Evolutionary conservation across 2,797 vertebrate genomes (phyloP).

Genomic region (Loris lydekkerianus): DNA sequence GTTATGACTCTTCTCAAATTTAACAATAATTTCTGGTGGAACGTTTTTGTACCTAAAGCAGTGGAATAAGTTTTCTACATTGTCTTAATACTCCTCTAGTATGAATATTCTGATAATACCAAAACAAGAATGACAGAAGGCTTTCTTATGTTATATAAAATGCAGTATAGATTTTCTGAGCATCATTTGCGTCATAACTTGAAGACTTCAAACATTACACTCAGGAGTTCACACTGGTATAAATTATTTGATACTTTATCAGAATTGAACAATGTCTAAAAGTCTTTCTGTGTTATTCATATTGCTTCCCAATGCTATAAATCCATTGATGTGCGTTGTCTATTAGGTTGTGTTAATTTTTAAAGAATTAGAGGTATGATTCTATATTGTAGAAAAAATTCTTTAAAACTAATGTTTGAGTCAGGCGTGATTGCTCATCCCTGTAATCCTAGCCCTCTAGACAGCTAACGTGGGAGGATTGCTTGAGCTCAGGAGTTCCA

Average conservation of each 20-base stretch:
- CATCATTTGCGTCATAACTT: conserved; percentile 67
- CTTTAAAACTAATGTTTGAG: background rate
- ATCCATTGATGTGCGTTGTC: background rate
- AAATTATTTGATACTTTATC: conserved; percentile 42
- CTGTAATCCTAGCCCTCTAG: background rate
- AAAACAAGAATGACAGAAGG: conserved; percentile 68
- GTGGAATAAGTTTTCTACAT: background rate
- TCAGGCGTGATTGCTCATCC: background rate
- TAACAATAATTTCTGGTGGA: conserved; percentile 30
- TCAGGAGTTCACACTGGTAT: conserved; percentile 56
- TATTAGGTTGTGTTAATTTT: conserved; percentile 27
- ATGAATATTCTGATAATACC: conserved; percentile 25
- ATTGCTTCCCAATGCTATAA: conserved; percentile 46
- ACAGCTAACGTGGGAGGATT: background rate
- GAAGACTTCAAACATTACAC: conserved; percentile 67
- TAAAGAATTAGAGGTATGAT: conserved; percentile 16
- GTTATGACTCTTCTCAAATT: conserved; percentile 35
- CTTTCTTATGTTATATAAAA: conserved; percentile 71
- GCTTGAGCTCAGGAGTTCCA: background rate
- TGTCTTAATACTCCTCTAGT: conserved; percentile 43
- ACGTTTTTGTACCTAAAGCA: background rate
- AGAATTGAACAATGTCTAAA: conserved; percentile 33
- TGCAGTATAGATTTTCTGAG: conserved; percentile 66
- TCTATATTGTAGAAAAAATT: background rate
- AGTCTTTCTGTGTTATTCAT: background rate